phyloP scores from a whole-genome alignment of 2,797 vertebrate genomes.

The Epinephelus coioides region DNA sequence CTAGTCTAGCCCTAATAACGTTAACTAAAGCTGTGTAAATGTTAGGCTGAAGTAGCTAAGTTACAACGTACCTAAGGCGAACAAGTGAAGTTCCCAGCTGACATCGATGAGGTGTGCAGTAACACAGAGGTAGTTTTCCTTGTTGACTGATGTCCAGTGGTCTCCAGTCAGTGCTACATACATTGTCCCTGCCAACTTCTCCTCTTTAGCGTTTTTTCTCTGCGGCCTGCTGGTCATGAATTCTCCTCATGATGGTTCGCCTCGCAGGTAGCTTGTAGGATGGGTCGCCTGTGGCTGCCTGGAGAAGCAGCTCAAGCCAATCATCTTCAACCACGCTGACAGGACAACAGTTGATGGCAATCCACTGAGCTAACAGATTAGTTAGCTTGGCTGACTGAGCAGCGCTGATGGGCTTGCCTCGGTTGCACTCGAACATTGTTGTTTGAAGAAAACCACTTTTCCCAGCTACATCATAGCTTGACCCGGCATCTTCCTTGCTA shows the following conservation, averaged over 20 bases:
- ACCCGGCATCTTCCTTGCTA: not conserved
- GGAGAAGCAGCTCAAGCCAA: not conserved
- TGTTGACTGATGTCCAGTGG: constrained; percentile 54
- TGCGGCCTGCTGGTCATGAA: too few species aligned
- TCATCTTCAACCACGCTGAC: constrained; percentile 1
- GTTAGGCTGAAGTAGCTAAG: too few species aligned
- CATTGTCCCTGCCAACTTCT: not conserved
- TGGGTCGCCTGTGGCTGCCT: constrained; percentile 1
- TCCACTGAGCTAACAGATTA: not conserved
- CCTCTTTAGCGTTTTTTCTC: not conserved
- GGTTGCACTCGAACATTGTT: not conserved
- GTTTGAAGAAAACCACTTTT: not conserved
- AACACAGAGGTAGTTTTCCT: constrained; percentile 51
- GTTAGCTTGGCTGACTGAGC: not conserved
- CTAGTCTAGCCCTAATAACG: too few species aligned
- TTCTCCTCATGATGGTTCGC: too few species aligned
- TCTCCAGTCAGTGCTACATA: constrained; percentile 45
- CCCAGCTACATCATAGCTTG: not conserved
- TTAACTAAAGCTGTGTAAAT: too few species aligned
- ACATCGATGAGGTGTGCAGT: constrained; percentile 17
- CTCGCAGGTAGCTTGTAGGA: not conserved
- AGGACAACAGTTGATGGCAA: not conserved
- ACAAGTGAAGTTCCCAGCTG: constrained; percentile 46
- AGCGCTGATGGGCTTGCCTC: not conserved
- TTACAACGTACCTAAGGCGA: not conserved